Conservation (phyloP, 2,888 invertebrate genomes). For the Cephus pulcher region DNA sequence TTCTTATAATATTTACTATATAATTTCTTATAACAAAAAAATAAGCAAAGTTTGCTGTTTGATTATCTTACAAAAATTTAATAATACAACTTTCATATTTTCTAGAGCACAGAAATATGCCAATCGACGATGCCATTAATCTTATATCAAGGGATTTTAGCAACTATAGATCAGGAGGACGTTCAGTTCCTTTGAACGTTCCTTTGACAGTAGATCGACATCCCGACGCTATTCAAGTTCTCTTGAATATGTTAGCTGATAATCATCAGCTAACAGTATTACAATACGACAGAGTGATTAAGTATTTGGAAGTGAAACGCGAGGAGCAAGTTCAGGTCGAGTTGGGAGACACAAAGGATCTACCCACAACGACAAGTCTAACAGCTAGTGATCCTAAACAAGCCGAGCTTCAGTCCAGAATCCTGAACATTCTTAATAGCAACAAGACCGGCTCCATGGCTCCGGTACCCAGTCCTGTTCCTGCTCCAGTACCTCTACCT, state of each 20-base stretch:
- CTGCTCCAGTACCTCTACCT: constrained; percentile 54
- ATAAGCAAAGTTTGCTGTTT: background rate
- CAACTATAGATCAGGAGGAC: constrained; percentile 71
- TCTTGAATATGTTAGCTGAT: constrained; percentile 83
- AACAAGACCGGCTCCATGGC: constrained; percentile 60
- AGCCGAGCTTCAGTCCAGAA: constrained; percentile 81
- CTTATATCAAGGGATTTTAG: constrained; percentile 81
- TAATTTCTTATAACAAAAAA: background rate
- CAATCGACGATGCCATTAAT: constrained; percentile 88
- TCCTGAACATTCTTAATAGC: constrained; percentile 81
- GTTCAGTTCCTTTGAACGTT: constrained; percentile 70
- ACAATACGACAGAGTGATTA: constrained; percentile 83
- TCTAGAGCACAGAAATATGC: constrained; percentile 95
- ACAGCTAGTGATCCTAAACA: constrained; percentile 71
- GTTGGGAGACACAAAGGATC: constrained; percentile 74
- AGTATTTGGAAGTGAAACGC: constrained; percentile 79
- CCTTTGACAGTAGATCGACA: constrained; percentile 67
- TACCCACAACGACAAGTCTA: constrained; percentile 63
- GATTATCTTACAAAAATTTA: background rate
- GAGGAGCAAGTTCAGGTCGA: constrained; percentile 82
- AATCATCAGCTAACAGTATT: constrained; percentile 81
- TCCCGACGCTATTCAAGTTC: constrained; percentile 62
- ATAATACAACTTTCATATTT: constrained; percentile 11
- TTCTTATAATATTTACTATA: background rate
- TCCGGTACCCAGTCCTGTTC: constrained; percentile 56